These are phyloP conservation scores for Pasiphila rectangulata DNA, from an alignment of 2,888 invertebrate species.

Conservation along the genomic window DNA sequence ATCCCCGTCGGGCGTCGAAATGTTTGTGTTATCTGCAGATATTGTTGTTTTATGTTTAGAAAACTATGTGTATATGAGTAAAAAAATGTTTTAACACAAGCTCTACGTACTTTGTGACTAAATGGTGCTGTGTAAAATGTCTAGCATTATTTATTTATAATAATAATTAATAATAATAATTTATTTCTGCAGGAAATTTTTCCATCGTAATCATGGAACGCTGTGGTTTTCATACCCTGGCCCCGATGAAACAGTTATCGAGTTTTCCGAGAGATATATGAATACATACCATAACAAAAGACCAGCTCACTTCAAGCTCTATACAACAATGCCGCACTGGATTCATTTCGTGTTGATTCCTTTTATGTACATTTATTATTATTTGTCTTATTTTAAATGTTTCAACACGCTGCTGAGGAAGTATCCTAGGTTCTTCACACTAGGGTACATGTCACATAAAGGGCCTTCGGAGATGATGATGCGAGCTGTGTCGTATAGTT, in stretches of 20 bases:
- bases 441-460: slow-evolving; percentile 49
- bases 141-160: not conserved
- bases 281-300: slow-evolving; percentile 40
- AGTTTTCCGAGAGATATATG: slow-evolving; percentile 51
- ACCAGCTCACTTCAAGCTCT: slow-evolving; percentile 44
- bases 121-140: no score
- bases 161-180: not conserved
- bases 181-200: slow-evolving; percentile 47
- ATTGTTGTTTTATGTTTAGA: no score
- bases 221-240: slow-evolving; percentile 56
- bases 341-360: slow-evolving; percentile 49
- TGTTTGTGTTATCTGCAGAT: no score
- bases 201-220: slow-evolving; percentile 44
- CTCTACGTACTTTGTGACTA: no score
- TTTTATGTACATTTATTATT: slow-evolving; percentile 45
- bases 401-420: slow-evolving; percentile 48
- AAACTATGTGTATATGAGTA: no score
- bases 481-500: slow-evolving; percentile 43
- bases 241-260: slow-evolving; percentile 43
- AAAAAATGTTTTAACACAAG: no score
- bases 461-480: slow-evolving; percentile 50
- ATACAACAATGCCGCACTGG: slow-evolving; percentile 46
- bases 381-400: slow-evolving; percentile 45
- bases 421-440: slow-evolving; percentile 47
- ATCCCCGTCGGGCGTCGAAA: no score